phyloP scores from a whole-genome alignment of 1,140 invertebrate genomes.

The Papilio machaon region DNA sequence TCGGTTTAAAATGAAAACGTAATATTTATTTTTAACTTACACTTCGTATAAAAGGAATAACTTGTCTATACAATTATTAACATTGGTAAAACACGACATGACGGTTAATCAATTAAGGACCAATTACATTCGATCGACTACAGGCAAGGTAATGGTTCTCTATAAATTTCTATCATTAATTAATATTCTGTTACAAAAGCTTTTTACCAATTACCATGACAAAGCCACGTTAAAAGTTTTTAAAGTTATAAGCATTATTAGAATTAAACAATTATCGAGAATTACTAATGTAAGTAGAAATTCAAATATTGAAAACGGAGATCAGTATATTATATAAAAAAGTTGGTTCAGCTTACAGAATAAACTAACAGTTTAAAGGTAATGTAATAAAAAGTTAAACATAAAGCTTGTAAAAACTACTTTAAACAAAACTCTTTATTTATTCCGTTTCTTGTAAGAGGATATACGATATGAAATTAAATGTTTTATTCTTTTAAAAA shows the following conservation, averaged over 20 bases:
- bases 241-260: background rate
- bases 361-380: background rate
- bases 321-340: no score
- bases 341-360: no score
- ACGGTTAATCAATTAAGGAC: background rate
- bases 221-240: background rate
- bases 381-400: background rate
- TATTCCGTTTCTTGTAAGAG: constrained; percentile 16
- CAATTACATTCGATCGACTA: background rate
- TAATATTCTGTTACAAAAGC: background rate
- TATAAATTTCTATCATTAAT: background rate
- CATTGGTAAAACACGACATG: background rate
- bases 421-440: background rate
- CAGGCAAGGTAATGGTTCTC: background rate
- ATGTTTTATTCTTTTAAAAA: constrained; percentile 21
- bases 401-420: background rate
- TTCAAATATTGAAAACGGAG: no score
- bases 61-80: background rate
- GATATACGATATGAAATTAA: constrained; percentile 6
- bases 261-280: background rate
- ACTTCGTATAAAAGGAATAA: background rate
- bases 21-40: background rate
- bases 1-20: background rate
- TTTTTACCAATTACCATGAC: background rate
- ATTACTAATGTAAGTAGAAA: no score